Evolutionary conservation across 2,113 vertebrate species (phyloP).

Genomic region (Malaclemys terrapin): DNA sequence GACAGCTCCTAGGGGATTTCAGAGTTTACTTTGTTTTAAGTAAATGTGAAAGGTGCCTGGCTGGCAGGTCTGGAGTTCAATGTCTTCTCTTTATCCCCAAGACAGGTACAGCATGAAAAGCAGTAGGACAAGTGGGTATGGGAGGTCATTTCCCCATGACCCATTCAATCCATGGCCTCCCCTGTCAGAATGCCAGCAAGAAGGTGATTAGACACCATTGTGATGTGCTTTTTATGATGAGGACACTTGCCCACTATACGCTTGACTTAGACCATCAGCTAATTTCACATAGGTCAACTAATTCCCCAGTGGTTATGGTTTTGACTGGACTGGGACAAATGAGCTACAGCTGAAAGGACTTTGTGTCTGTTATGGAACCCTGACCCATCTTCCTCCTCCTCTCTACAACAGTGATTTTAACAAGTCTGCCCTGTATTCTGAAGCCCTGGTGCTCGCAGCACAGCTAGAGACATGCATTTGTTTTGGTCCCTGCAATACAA

Average conservation of each 20-base stretch:
- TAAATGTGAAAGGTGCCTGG: not conserved
- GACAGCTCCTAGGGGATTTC: not conserved
- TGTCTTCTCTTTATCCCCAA: not conserved
- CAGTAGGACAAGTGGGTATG: not conserved
- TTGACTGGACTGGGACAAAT: not conserved
- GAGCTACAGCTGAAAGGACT: not conserved
- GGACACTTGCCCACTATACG: not conserved
- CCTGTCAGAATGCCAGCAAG: not conserved
- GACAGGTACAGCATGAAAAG: not conserved
- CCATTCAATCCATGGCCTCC: not conserved
- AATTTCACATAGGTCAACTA: slow-evolving; percentile 12
- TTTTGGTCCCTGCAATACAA: not conserved
- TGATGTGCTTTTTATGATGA: not conserved
- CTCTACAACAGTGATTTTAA: not conserved
- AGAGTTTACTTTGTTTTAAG: not conserved
- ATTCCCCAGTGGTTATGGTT: not conserved
- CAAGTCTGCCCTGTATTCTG: not conserved
- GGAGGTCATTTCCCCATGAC: not conserved
- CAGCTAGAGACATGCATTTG: not conserved
- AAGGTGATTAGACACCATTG: not conserved
- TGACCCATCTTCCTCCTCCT: not conserved
- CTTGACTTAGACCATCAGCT: not conserved
- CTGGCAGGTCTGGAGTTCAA: not conserved
- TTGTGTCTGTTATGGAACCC: not conserved
- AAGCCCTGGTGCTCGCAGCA: not conserved